Percentiles rank a stretch among this genome's conserved stretches.
These are phyloP conservation scores for Pseudolycoriella hygida DNA, from an alignment of 2,888 invertebrate species.

Conservation along the genomic window DNA sequence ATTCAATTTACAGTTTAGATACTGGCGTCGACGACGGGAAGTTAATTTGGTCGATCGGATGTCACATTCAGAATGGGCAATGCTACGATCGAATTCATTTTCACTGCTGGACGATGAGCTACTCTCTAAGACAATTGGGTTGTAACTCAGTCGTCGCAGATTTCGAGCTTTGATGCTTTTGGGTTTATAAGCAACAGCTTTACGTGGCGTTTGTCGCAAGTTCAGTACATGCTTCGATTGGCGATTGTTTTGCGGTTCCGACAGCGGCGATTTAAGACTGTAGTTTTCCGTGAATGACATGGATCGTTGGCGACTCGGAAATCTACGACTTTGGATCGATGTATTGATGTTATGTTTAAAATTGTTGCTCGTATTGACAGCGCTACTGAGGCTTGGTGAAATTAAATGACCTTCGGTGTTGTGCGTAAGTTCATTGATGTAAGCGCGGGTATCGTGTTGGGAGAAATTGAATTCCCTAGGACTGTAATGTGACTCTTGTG, in stretches of 20 bases:
- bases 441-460: background rate
- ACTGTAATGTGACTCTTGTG: slow-evolving; percentile 23
- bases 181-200: slow-evolving; percentile 20
- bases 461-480: slow-evolving; percentile 10
- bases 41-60: slow-evolving; percentile 26
- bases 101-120: slow-evolving; percentile 36
- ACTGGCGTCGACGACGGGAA: slow-evolving; percentile 20
- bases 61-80: slow-evolving; percentile 38
- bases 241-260: slow-evolving; percentile 15
- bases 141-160: slow-evolving; percentile 35
- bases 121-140: slow-evolving; percentile 35
- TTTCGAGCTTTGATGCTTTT: slow-evolving; percentile 37
- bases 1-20: slow-evolving; percentile 22
- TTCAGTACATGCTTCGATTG: background rate
- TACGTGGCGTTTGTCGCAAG: slow-evolving; percentile 4
- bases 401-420: background rate
- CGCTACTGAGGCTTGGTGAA: background rate
- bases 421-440: background rate
- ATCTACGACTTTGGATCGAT: background rate
- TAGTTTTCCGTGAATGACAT: slow-evolving; percentile 34
- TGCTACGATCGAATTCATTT: slow-evolving; percentile 25
- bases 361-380: background rate
- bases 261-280: slow-evolving; percentile 22
- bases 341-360: background rate
- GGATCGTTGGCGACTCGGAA: slow-evolving; percentile 27